Conservation (phyloP, 2,888 invertebrate genomes). For the Zygogramma bicolorata region DNA sequence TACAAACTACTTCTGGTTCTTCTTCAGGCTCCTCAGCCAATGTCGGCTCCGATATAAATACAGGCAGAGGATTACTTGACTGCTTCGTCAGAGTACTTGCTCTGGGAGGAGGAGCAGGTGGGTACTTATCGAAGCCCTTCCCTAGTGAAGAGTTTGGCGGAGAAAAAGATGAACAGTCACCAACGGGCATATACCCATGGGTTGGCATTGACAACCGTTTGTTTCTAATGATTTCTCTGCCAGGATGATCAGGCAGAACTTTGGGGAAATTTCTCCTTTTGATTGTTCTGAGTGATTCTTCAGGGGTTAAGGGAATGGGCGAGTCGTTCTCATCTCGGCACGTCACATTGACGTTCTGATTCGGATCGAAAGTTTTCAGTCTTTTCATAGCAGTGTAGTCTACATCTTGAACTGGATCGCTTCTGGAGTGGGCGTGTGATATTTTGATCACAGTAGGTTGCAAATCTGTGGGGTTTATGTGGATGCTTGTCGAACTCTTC, state of each 20-base stretch:
- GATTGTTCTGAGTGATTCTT: constrained; percentile 80
- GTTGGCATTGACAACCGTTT: constrained; percentile 78
- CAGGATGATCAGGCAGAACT: constrained; percentile 83
- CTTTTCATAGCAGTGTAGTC: constrained; percentile 51
- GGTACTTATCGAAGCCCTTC: constrained; percentile 64
- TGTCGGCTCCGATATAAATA: constrained; percentile 65
- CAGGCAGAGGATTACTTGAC: constrained; percentile 58
- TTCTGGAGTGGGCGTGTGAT: constrained; percentile 75
- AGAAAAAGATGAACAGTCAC: constrained; percentile 56
- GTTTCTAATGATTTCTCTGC: constrained; percentile 59
- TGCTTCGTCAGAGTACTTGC: constrained; percentile 76
- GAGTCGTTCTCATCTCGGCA: constrained; percentile 72
- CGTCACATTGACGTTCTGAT: constrained; percentile 79
- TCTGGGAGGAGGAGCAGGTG: constrained; percentile 82
- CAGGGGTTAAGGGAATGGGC: constrained; percentile 71
- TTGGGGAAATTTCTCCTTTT: constrained; percentile 86
- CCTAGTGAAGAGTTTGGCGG: constrained; percentile 61
- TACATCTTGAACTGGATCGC: constrained; percentile 76
- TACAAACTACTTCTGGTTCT: constrained; percentile 69
- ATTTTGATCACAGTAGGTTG: constrained; percentile 67
- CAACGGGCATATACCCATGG: constrained; percentile 59
- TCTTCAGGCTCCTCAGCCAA: constrained; percentile 66
- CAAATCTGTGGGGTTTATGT: constrained; percentile 55
- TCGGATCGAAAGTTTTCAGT: constrained; percentile 66
- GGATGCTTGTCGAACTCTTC: constrained; percentile 61